Evolutionary conservation across 2,113 vertebrate genomes (phyloP).

Genomic region (Indri indri): DNA sequence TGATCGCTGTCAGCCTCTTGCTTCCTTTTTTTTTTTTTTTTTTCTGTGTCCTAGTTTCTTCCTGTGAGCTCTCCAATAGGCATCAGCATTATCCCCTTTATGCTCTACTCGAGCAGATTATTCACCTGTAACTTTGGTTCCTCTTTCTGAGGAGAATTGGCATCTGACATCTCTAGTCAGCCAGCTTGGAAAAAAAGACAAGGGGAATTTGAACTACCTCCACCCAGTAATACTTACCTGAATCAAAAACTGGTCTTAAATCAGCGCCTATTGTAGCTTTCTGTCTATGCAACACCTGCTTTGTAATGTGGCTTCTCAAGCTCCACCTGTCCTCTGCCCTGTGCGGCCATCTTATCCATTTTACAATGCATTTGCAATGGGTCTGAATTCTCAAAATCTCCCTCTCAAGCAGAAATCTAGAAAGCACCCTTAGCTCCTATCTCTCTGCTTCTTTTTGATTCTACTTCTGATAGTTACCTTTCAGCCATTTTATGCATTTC

Average conservation of each 20-base stretch:
- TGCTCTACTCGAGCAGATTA: no score
- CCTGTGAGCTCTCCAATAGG: no score
- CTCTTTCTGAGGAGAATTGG: no score
- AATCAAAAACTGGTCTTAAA: neutral
- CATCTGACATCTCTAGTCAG: no score
- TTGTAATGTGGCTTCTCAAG: neutral
- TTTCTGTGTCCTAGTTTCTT: no score
- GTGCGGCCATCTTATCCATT: rapidly evolving
- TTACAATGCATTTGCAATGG: neutral
- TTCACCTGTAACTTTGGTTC: no score
- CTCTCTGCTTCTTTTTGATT: neutral
- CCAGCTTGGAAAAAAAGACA: no score
- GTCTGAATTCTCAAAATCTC: neutral
- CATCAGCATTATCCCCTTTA: no score
- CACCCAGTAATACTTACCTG: no score
- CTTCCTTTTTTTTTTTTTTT: no score
- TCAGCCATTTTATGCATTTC: neutral
- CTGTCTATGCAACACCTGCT: neutral
- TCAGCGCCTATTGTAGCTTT: neutral
- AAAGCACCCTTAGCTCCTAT: neutral
- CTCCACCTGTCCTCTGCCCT: neutral
- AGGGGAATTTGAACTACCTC: neutral
- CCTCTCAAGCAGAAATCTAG: neutral
- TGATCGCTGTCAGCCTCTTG: no score
- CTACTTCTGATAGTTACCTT: neutral